A percentile compares a stretch with the other conserved stretches of the same genome.
phyloP scores from a whole-genome alignment of 92 coral and sea anemone genomes.

The Siderastrea siderea region DNA sequence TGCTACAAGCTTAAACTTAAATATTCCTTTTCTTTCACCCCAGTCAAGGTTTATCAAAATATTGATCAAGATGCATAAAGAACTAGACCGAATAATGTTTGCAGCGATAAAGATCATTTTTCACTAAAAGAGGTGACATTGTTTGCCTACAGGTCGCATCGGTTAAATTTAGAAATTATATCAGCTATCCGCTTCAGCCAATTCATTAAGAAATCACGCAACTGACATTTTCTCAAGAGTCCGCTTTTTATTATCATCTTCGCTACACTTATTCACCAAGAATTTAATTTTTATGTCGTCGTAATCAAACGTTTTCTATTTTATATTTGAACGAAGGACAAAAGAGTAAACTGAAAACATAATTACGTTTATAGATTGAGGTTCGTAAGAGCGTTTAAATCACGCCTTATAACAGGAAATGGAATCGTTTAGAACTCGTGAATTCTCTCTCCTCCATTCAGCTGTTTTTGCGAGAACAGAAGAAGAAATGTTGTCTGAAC shows the following conservation, averaged over 20 bases:
- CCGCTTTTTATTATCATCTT: background rate
- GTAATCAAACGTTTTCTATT: background rate
- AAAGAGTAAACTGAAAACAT: background rate
- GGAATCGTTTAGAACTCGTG: background rate
- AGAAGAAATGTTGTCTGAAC: background rate
- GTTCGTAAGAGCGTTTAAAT: conserved; percentile 4
- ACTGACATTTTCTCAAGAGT: background rate
- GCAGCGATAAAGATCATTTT: conserved; percentile 12
- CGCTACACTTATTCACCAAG: background rate
- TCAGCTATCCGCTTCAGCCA: background rate
- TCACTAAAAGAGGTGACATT: background rate
- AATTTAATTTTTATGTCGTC: background rate
- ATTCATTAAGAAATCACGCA: conserved; percentile 16
- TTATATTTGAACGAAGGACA: background rate
- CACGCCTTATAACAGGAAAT: conserved; percentile 40
- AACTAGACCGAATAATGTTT: conserved; percentile 11
- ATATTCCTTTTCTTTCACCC: background rate
- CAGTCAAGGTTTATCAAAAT: background rate
- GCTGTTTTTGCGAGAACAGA: background rate
- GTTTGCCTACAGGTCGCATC: conserved; percentile 15
- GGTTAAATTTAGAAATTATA: conserved; percentile 47
- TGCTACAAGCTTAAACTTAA: too few relatives aligned
- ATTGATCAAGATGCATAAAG: background rate
- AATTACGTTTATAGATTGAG: background rate
- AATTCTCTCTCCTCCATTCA: background rate